phyloP scores from a whole-genome alignment of 2,113 vertebrate species.

The Tychaedon coryphoeus region DNA sequence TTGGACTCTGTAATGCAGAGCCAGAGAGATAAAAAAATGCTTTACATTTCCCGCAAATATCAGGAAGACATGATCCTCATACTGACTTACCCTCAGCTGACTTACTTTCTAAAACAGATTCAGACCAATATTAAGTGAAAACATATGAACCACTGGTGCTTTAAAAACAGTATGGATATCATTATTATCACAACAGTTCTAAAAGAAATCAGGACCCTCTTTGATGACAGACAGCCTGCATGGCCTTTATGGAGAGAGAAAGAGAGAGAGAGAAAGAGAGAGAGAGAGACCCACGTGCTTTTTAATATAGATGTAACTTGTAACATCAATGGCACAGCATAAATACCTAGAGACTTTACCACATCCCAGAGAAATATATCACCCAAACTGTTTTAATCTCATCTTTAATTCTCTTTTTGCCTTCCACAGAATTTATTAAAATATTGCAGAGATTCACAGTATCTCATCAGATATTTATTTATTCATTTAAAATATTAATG shows the following conservation, averaged over 20 bases:
- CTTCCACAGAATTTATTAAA: constrained; percentile 1
- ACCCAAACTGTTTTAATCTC: constrained; percentile 50
- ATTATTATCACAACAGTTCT: background rate
- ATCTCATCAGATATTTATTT: constrained; percentile 64
- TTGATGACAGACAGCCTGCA: background rate
- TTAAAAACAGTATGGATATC: background rate
- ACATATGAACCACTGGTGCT: background rate
- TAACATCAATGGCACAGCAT: background rate
- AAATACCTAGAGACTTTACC: constrained; percentile 19
- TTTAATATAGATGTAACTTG: constrained; percentile 39
- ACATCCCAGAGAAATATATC: constrained; percentile 14
- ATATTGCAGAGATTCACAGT: background rate
- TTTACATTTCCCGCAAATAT: background rate
- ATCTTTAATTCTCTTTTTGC: constrained; percentile 62
- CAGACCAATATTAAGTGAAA: background rate
- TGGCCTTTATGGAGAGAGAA: background rate
- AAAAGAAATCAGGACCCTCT: background rate
- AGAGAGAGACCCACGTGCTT: background rate
- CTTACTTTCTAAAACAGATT: background rate
- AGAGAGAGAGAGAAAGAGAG: background rate
- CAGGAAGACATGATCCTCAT: background rate
- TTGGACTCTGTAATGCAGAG: constrained; percentile 10
- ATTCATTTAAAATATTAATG: constrained; percentile 61
- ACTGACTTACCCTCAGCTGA: background rate
- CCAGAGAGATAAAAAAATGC: background rate